Evolutionary conservation across 2,113 vertebrate species (phyloP).

Genomic region (Hypomesus transpacificus): DNA sequence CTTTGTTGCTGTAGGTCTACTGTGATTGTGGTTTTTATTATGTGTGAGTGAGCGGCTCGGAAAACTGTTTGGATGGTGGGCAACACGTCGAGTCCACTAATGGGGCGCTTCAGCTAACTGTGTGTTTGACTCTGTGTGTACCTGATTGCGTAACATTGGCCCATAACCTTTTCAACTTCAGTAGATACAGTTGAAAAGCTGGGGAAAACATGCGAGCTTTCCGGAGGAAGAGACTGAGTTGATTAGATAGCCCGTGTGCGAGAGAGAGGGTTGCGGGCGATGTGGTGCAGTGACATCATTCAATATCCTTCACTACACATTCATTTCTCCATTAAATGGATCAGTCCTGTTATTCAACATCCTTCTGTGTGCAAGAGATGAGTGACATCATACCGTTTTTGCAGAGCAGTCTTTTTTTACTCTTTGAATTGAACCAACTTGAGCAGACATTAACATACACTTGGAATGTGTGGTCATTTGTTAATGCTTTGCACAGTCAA

Average conservation of each 20-base stretch:
- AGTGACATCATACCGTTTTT: neutral
- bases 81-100: neutral
- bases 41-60: constrained; percentile 24
- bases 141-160: neutral
- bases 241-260: constrained; percentile 56
- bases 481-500: constrained; percentile 8
- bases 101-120: neutral
- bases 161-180: constrained; percentile 33
- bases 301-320: constrained; percentile 11
- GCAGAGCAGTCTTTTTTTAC: no score
- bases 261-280: constrained; percentile 27
- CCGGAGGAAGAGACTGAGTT: constrained; percentile 53
- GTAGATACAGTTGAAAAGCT: constrained; percentile 19
- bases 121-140: constrained; percentile 9
- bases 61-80: constrained; percentile 26
- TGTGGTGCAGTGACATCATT: constrained; percentile 26
- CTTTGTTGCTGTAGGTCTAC: constrained; percentile 41
- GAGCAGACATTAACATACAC: no score
- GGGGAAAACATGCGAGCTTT: constrained; percentile 48
- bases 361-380: neutral
- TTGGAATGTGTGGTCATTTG: no score
- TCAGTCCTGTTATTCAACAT: neutral
- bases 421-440: no score
- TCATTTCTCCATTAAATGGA: constrained; percentile 12
- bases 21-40: constrained; percentile 33